Percentiles rank a stretch among this genome's conserved stretches.
These are phyloP conservation scores for Neosilurus hyrtlii DNA, from an alignment of 2,797 vertebrate species.

Conservation along the genomic window DNA sequence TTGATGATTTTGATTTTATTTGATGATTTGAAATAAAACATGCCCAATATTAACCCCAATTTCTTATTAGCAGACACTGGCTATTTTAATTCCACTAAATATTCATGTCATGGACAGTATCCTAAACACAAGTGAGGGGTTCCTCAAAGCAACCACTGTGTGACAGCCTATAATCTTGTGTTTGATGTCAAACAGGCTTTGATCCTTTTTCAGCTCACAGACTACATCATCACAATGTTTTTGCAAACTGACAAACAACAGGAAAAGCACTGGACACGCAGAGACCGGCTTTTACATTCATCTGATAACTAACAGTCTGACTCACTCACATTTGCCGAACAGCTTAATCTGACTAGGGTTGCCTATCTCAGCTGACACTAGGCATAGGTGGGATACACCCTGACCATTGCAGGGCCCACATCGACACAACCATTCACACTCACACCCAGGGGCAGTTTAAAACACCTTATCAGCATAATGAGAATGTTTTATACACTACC, in stretches of 20 bases:
- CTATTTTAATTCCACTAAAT: background rate
- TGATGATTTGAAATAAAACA: background rate
- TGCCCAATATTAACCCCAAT: background rate
- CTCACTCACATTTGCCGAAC: too few relatives aligned
- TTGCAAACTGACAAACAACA: constrained; percentile 4
- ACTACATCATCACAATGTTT: constrained; percentile 1
- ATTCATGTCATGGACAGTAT: background rate
- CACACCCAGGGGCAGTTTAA: too few relatives aligned
- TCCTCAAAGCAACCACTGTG: constrained; percentile 19
- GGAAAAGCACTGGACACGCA: background rate
- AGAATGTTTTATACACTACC: too few relatives aligned
- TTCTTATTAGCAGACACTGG: background rate
- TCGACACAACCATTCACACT: too few relatives aligned
- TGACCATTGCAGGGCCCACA: too few relatives aligned
- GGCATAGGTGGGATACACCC: too few relatives aligned
- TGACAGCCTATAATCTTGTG: constrained; percentile 10
- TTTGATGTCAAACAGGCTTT: constrained; percentile 34
- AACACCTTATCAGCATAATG: too few relatives aligned
- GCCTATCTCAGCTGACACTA: too few relatives aligned
- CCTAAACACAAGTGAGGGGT: background rate
- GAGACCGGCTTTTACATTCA: background rate
- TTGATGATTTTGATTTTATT: background rate
- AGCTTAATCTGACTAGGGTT: too few relatives aligned
- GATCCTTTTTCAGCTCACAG: constrained; percentile 17
- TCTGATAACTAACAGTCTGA: background rate